These are phyloP conservation scores for Merops nubicus DNA, from an alignment of 2,113 vertebrate genomes.

Conservation along the genomic window DNA sequence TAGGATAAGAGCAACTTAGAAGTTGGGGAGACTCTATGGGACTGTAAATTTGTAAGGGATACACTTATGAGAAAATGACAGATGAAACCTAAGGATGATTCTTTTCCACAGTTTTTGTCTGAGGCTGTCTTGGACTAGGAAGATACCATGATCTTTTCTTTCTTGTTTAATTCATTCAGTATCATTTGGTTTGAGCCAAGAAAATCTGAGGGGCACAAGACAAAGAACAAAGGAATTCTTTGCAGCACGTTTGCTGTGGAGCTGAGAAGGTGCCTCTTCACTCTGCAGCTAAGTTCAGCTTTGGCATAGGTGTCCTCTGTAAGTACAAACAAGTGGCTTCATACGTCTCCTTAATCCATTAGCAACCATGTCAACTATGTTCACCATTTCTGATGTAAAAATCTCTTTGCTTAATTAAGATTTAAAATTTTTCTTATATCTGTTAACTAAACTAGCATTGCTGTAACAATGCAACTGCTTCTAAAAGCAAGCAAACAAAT, in stretches of 20 bases:
- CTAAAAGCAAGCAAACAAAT: neutral
- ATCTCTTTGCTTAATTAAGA: neutral
- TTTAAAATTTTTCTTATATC: neutral
- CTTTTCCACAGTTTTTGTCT: neutral
- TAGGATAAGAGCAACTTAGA: neutral
- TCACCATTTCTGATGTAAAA: neutral
- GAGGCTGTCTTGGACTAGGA: neutral
- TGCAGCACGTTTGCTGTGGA: neutral
- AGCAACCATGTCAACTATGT: neutral
- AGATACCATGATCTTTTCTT: neutral
- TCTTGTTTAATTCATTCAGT: neutral
- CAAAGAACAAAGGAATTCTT: neutral
- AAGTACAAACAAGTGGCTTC: neutral
- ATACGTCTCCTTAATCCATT: neutral
- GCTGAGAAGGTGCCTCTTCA: neutral
- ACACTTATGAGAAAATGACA: neutral
- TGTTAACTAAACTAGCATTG: neutral
- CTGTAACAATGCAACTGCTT: neutral
- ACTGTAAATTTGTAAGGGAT: neutral
- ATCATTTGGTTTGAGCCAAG: neutral
- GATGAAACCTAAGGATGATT: neutral
- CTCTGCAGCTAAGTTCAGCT: neutral
- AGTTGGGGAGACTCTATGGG: rapidly evolving
- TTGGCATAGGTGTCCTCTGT: neutral
- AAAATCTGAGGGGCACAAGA: neutral